A percentile compares a stretch with the other conserved stretches of the same genome.
Conservation (phyloP, 2,113 vertebrate species). For the Eurypyga helias region DNA sequence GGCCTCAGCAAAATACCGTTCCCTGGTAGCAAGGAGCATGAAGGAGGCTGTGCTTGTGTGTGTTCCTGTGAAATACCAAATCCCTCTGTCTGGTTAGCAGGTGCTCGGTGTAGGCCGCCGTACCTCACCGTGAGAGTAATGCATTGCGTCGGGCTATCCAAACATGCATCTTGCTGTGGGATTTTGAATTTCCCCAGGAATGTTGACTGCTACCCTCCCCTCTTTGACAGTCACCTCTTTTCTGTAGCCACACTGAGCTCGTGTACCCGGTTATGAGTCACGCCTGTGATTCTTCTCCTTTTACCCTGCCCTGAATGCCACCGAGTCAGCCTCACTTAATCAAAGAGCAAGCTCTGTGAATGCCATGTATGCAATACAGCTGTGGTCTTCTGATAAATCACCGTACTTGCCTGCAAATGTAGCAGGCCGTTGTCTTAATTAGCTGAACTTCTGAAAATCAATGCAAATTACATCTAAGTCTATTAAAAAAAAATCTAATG, state of each 20-base stretch:
- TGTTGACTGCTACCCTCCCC: background rate
- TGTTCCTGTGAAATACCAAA: background rate
- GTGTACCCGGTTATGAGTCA: background rate
- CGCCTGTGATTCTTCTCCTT: background rate
- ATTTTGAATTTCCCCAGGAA: background rate
- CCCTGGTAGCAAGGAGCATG: background rate
- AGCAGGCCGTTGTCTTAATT: background rate
- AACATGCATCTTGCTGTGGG: accelerated
- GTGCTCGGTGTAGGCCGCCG: background rate
- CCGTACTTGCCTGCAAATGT: background rate
- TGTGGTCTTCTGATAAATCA: background rate
- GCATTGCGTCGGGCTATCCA: accelerated
- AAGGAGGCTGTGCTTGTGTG: accelerated
- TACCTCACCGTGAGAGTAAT: background rate
- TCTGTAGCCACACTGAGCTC: background rate
- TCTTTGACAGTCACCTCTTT: background rate
- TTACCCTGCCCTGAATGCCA: background rate
- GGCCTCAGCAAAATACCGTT: background rate
- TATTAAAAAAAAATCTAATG: background rate
- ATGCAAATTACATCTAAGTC: background rate
- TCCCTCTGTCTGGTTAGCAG: background rate
- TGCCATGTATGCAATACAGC: background rate
- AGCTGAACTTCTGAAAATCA: background rate
- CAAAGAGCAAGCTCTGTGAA: background rate
- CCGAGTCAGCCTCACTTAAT: background rate